phyloP scores from a whole-genome alignment of 1,140 invertebrate species.

The Chironomus tepperi region DNA sequence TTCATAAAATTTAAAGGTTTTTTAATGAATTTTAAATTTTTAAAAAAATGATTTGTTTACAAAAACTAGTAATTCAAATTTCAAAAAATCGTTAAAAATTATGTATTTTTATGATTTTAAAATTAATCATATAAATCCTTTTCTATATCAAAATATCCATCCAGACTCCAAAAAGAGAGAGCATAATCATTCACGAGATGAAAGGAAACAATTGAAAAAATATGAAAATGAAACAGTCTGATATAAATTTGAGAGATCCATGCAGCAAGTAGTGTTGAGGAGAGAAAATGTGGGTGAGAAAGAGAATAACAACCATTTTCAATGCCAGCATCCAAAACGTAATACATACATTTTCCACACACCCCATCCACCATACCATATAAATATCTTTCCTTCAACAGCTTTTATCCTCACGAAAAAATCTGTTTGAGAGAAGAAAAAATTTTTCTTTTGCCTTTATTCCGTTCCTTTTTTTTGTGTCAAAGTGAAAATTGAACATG shows the following conservation, averaged over 20 bases:
- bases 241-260: background rate
- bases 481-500: slow-evolving; percentile 18
- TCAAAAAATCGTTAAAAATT: no score
- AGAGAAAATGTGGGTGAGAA: background rate
- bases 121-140: no score
- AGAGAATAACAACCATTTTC: background rate
- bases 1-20: no score
- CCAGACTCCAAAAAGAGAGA: no score
- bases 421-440: background rate
- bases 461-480: background rate
- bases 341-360: background rate
- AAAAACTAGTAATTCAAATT: no score
- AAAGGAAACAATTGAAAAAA: background rate
- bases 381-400: slow-evolving; percentile 1
- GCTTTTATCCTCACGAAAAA: background rate
- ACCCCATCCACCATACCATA: background rate
- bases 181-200: no score
- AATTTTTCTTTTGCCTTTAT: no score
- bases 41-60: no score
- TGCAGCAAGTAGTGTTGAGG: background rate
- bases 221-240: background rate
- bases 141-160: no score
- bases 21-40: no score
- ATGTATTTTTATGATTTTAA: no score
- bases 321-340: background rate